Conservation (phyloP, 1,140 invertebrate genomes). For the Eulimnadia texana region DNA sequence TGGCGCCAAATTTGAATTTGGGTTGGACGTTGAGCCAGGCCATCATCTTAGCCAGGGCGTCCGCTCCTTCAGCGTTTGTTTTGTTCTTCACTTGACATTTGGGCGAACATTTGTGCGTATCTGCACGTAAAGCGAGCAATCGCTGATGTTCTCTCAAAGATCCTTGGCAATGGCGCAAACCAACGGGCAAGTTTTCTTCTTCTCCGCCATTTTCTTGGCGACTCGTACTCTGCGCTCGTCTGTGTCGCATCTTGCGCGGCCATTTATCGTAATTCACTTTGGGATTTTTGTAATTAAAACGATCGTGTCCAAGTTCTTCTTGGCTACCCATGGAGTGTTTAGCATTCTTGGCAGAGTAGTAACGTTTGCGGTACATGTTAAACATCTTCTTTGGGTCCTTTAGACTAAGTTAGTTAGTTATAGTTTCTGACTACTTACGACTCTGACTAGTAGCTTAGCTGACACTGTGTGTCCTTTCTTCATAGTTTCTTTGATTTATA, state of each 20-base stretch:
- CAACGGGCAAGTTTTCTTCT: neutral
- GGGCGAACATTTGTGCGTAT: neutral
- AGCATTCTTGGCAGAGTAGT: slow-evolving; percentile 15
- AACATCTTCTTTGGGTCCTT: too few species aligned
- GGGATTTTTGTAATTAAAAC: slow-evolving; percentile 24
- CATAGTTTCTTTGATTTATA: too few species aligned
- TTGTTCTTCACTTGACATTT: neutral
- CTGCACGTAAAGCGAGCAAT: slow-evolving; percentile 34
- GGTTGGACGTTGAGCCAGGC: neutral
- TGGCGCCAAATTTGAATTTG: neutral
- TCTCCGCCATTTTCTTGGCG: neutral
- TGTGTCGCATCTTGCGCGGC: slow-evolving; percentile 42
- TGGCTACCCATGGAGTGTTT: slow-evolving; percentile 5
- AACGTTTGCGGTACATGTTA: slow-evolving; percentile 21
- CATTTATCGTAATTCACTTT: slow-evolving; percentile 26
- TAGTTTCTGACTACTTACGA: too few species aligned
- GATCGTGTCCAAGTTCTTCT: slow-evolving; percentile 23
- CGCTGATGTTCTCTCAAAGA: slow-evolving; percentile 32
- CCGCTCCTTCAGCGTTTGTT: neutral
- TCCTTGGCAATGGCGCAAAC: slow-evolving; percentile 23
- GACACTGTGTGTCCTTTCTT: too few species aligned
- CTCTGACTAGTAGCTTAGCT: too few species aligned
- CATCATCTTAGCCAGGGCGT: neutral
- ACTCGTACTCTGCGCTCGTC: slow-evolving; percentile 39
- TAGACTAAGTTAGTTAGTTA: too few species aligned